Percentiles rank a stretch among this genome's conserved stretches.
These are phyloP conservation scores for Ectobius pallidus DNA, from an alignment of 2,888 invertebrate genomes.

Conservation along the genomic window DNA sequence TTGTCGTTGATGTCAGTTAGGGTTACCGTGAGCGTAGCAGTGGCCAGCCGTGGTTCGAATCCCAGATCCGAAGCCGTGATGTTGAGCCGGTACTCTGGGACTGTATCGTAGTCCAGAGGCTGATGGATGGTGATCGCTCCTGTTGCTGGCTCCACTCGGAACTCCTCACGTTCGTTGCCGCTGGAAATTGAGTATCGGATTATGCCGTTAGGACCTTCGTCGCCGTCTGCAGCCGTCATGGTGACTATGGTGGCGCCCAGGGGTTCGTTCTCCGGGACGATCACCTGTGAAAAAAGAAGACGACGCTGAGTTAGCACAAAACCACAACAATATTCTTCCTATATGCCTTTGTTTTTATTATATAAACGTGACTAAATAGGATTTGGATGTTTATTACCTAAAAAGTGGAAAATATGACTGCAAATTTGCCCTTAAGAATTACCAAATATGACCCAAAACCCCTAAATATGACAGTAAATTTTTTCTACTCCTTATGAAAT, in stretches of 20 bases:
- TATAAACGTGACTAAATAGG: too few relatives aligned
- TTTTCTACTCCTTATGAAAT: too few relatives aligned
- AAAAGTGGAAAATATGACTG: too few relatives aligned
- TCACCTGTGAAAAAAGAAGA: constrained; percentile 58
- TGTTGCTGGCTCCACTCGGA: constrained; percentile 74
- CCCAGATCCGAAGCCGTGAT: constrained; percentile 88
- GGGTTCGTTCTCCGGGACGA: constrained; percentile 90
- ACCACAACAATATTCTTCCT: too few relatives aligned
- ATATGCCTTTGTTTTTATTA: too few relatives aligned
- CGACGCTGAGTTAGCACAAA: background rate
- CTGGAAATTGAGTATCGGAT: constrained; percentile 82
- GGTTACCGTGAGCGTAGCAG: constrained; percentile 82
- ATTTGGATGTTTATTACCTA: too few relatives aligned
- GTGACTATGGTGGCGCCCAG: constrained; percentile 84
- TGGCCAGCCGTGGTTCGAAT: constrained; percentile 76
- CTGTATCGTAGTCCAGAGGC: constrained; percentile 84
- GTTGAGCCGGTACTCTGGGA: constrained; percentile 83
- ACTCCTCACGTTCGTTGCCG: constrained; percentile 76
- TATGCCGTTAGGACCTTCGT: constrained; percentile 89
- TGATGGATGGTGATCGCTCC: constrained; percentile 83
- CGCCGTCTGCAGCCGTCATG: constrained; percentile 83
- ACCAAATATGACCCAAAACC: too few relatives aligned
- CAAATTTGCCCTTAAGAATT: too few relatives aligned
- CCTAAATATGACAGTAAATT: too few relatives aligned
- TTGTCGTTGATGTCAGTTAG: constrained; percentile 94